phyloP scores from a whole-genome alignment of 2,888 invertebrate genomes.

The Eubasilissa splendida region DNA sequence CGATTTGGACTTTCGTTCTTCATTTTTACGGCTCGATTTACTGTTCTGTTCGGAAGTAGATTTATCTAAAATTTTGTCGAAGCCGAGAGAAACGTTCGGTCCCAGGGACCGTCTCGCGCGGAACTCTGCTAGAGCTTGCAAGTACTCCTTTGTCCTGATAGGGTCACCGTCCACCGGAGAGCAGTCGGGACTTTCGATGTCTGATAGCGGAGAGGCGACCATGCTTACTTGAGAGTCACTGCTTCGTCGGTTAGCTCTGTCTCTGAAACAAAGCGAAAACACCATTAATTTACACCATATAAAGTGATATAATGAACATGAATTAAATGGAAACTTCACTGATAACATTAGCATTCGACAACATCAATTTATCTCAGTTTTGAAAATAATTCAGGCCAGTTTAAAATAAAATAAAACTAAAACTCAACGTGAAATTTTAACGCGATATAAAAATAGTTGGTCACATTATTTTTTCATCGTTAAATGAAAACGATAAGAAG shows the following conservation, averaged over 20 bases:
- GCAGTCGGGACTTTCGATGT: neutral
- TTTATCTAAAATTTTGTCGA: conserved; percentile 61
- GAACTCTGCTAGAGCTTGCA: conserved; percentile 70
- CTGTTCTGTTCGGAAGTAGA: conserved; percentile 67
- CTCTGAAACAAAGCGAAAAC: conserved; percentile 62
- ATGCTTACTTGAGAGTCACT: conserved; percentile 54
- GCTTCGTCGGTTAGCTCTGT: conserved; percentile 66
- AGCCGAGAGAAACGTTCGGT: conserved; percentile 49
- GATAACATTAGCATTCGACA: too few relatives aligned
- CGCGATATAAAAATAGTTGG: too few relatives aligned
- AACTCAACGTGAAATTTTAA: too few relatives aligned
- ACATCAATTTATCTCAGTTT: too few relatives aligned
- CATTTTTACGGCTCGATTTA: conserved; percentile 65
- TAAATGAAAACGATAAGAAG: too few relatives aligned
- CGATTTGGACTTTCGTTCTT: conserved; percentile 60
- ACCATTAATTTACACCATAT: too few relatives aligned
- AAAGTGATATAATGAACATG: too few relatives aligned
- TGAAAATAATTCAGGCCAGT: too few relatives aligned
- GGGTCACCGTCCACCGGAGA: conserved; percentile 62
- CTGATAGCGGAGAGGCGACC: conserved; percentile 18
- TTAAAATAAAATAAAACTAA: too few relatives aligned
- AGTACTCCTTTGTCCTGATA: conserved; percentile 70
- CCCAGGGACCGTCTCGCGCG: conserved; percentile 67
- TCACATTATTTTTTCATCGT: too few relatives aligned
- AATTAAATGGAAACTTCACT: too few relatives aligned